Conservation (phyloP, 2,113 vertebrate genomes). For the Lepus americanus region DNA sequence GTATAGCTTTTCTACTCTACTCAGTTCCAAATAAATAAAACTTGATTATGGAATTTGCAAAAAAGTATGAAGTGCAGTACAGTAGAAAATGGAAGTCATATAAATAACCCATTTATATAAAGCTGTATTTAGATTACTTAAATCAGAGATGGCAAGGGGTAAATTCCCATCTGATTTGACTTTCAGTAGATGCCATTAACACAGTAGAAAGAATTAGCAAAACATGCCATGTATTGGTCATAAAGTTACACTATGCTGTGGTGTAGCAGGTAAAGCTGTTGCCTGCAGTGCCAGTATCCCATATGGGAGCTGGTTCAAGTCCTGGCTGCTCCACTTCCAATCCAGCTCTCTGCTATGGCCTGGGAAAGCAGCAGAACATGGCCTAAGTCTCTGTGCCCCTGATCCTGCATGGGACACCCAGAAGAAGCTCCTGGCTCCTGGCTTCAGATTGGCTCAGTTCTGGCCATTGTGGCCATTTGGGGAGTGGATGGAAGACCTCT, state of each 20-base stretch:
- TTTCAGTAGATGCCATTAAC: not conserved
- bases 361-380: too few relatives aligned
- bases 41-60: conserved; percentile 50
- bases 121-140: conserved; percentile 8
- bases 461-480: too few relatives aligned
- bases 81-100: not conserved
- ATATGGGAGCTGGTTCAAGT: too few relatives aligned
- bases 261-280: too few relatives aligned
- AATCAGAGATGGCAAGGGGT: not conserved
- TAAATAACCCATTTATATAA: conserved; percentile 31
- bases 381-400: too few relatives aligned
- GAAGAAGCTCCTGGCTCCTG: too few relatives aligned
- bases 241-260: not conserved
- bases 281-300: too few relatives aligned
- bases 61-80: not conserved
- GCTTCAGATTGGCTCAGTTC: too few relatives aligned
- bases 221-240: not conserved
- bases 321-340: too few relatives aligned
- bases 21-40: conserved; percentile 3
- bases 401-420: too few relatives aligned
- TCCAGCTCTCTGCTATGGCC: too few relatives aligned
- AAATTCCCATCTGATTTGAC: conserved; percentile 29
- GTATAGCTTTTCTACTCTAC: not conserved
- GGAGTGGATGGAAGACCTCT: too few relatives aligned
- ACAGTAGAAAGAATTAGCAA: not conserved